Percentiles rank a stretch among this genome's conserved stretches.
These are phyloP conservation scores for Cydia splendana DNA, from an alignment of 1,140 invertebrate genomes.

Conservation along the genomic window DNA sequence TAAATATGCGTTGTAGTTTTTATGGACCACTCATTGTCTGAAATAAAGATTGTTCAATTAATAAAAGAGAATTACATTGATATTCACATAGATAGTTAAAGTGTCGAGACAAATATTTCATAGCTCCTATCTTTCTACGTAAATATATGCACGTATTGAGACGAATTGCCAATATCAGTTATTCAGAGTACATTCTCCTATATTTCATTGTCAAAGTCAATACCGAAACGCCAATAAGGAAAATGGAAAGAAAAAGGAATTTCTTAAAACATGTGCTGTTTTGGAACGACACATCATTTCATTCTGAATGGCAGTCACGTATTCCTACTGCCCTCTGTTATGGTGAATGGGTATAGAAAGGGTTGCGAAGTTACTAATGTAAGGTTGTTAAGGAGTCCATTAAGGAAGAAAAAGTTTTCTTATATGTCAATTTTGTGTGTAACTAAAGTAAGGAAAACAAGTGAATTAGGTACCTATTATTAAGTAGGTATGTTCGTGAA, in stretches of 20 bases:
- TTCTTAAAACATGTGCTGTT: neutral
- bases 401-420: too few relatives aligned
- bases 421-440: too few relatives aligned
- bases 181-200: conserved; percentile 3
- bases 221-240: neutral
- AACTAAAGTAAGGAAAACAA: too few relatives aligned
- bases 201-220: conserved; percentile 1
- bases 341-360: neutral
- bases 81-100: too few relatives aligned
- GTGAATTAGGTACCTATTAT: too few relatives aligned
- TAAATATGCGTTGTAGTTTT: too few relatives aligned
- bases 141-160: neutral
- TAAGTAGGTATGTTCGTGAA: too few relatives aligned
- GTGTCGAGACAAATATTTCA: too few relatives aligned
- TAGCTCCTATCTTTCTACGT: neutral
- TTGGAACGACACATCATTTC: neutral
- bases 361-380: neutral
- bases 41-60: too few relatives aligned
- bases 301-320: neutral
- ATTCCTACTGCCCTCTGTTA: conserved; percentile 1
- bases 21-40: too few relatives aligned
- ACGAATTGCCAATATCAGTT: neutral
- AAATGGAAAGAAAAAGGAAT: neutral
- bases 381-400: neutral
- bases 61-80: too few relatives aligned